A percentile compares a stretch with the other conserved stretches of the same genome.
Conservation (phyloP, 2,888 invertebrate genomes). For the Nesidiocoris tenuis region DNA sequence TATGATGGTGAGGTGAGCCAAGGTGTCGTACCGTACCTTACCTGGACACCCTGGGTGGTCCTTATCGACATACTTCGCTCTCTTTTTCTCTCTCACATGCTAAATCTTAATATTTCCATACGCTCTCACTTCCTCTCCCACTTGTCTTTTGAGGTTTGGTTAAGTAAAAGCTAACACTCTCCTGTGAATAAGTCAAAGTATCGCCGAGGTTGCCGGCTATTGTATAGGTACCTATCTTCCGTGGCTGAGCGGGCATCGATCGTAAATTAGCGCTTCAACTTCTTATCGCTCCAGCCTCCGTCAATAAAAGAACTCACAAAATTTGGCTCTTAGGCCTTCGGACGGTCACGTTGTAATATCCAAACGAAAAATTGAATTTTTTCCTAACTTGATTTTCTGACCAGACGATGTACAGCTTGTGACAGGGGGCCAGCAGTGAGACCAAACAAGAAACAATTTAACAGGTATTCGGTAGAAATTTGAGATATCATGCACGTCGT, state of each 20-base stretch:
- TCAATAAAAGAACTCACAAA: too few species aligned
- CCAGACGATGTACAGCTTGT: too few species aligned
- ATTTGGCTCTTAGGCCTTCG: too few species aligned
- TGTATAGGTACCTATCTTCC: not conserved
- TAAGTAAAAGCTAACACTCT: slow-evolving; percentile 35
- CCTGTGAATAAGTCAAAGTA: slow-evolving; percentile 29
- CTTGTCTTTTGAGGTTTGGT: slow-evolving; percentile 23
- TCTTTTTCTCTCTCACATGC: not conserved
- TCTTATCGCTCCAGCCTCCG: not conserved
- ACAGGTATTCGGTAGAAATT: too few species aligned
- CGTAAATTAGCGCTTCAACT: not conserved
- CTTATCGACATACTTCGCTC: not conserved
- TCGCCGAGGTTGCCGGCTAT: not conserved
- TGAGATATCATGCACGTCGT: too few species aligned
- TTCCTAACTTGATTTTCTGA: too few species aligned
- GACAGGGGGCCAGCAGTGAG: too few species aligned
- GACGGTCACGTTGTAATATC: too few species aligned
- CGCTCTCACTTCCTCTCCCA: slow-evolving; percentile 15
- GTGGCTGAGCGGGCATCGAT: not conserved
- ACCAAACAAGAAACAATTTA: too few species aligned
- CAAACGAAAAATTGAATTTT: too few species aligned
- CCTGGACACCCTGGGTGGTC: slow-evolving; percentile 39
- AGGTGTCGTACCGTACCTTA: slow-evolving; percentile 39
- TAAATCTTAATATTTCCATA: not conserved
- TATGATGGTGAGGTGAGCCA: not conserved